Evolutionary conservation across 2,797 vertebrate genomes (phyloP).

Genomic region (Phrynocephalus guinanensis): DNA sequence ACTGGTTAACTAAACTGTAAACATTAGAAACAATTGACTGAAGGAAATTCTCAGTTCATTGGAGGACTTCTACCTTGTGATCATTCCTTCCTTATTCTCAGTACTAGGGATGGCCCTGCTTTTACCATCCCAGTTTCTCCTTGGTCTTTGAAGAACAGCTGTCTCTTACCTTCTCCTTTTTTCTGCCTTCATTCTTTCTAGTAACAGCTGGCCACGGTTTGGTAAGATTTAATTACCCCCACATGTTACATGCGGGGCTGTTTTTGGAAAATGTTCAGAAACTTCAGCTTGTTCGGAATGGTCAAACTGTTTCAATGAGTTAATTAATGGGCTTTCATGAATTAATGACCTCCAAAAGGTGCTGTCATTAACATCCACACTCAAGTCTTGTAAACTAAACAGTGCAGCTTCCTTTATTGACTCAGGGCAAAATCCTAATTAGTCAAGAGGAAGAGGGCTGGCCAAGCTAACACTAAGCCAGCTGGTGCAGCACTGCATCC

Average conservation of each 20-base stretch:
- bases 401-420: too few relatives aligned
- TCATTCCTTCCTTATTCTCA: too few relatives aligned
- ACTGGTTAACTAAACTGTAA: background rate
- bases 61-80: background rate
- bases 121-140: background rate
- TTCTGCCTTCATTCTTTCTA: background rate
- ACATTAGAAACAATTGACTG: background rate
- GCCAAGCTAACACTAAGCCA: too few relatives aligned
- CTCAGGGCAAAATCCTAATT: too few relatives aligned
- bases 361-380: too few relatives aligned
- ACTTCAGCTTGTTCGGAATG: background rate
- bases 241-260: background rate
- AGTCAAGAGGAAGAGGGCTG: too few relatives aligned
- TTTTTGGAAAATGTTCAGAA: background rate
- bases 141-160: background rate
- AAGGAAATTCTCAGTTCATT: background rate
- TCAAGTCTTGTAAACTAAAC: too few relatives aligned
- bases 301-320: too few relatives aligned
- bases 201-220: background rate
- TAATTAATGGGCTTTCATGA: too few relatives aligned
- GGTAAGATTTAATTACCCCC: background rate
- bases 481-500: too few relatives aligned
- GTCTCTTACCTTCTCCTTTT: background rate
- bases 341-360: too few relatives aligned
- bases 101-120: background rate